Evolutionary conservation across 2,797 vertebrate species (phyloP).

Genomic region (Pygocentrus nattereri): DNA sequence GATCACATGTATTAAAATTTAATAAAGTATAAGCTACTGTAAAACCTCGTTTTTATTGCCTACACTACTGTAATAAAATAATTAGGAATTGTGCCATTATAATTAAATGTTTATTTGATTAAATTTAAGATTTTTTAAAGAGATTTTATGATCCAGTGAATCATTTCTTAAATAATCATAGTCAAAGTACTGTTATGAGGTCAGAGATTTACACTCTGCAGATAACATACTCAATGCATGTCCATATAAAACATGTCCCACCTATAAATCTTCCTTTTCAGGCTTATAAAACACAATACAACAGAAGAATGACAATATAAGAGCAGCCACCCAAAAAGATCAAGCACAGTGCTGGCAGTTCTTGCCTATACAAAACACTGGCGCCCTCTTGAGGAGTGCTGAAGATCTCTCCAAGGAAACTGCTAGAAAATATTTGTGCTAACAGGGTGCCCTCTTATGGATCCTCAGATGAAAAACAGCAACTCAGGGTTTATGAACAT

Average conservation of each 20-base stretch:
- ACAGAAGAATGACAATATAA: not conserved
- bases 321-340: not conserved
- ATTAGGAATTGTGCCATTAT: too few relatives aligned
- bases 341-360: not conserved
- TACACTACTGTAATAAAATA: too few relatives aligned
- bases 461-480: not conserved
- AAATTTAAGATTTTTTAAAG: too few relatives aligned
- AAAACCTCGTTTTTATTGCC: too few relatives aligned
- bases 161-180: too few relatives aligned
- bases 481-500: not conserved
- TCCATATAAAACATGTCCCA: not conserved
- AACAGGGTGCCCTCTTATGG: not conserved
- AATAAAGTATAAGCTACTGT: too few relatives aligned
- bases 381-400: constrained; percentile 22
- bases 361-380: not conserved
- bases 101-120: too few relatives aligned
- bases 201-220: not conserved
- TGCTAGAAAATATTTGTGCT: too few relatives aligned
- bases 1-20: too few relatives aligned
- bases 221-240: not conserved
- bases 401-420: not conserved
- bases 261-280: not conserved
- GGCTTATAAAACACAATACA: not conserved
- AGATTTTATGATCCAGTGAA: too few relatives aligned
- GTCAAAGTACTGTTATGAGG: too few relatives aligned